Evolutionary conservation across 1,140 invertebrate species (phyloP).

Genomic region (Bilobella aurantiaca): DNA sequence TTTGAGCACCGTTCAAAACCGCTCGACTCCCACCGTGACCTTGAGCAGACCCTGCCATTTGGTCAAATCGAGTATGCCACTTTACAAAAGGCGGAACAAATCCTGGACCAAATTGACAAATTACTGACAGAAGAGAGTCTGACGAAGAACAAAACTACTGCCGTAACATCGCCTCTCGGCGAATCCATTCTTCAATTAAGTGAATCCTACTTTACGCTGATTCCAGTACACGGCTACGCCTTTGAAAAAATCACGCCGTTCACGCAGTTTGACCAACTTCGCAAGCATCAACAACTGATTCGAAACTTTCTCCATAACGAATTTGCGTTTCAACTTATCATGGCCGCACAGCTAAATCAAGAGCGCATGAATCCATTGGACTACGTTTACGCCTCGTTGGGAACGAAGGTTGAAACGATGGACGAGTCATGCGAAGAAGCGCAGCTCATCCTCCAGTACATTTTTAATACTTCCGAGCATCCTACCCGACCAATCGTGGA

Average conservation of each 20-base stretch:
- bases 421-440: conserved; percentile 37
- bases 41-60: conserved; percentile 14
- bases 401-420: conserved; percentile 38
- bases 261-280: conserved; percentile 36
- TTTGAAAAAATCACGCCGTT: conserved; percentile 42
- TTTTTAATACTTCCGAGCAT: conserved; percentile 39
- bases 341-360: conserved; percentile 39
- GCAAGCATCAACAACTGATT: conserved; percentile 37
- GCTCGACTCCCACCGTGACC: background rate
- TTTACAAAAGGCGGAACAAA: conserved; percentile 12
- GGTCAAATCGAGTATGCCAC: conserved; percentile 10
- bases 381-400: conserved; percentile 42
- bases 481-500: conserved; percentile 35
- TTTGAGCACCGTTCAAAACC: background rate
- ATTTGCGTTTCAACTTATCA: conserved; percentile 40
- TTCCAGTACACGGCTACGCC: conserved; percentile 42
- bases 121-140: conserved; percentile 19
- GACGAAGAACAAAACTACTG: background rate
- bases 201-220: conserved; percentile 44
- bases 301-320: conserved; percentile 39
- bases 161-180: too few species aligned
- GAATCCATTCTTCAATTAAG: conserved; percentile 37
- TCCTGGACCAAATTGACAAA: conserved; percentile 23
- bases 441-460: conserved; percentile 44
- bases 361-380: conserved; percentile 40